Conservation (phyloP, 2,797 vertebrate species). For the Pygocentrus nattereri region DNA sequence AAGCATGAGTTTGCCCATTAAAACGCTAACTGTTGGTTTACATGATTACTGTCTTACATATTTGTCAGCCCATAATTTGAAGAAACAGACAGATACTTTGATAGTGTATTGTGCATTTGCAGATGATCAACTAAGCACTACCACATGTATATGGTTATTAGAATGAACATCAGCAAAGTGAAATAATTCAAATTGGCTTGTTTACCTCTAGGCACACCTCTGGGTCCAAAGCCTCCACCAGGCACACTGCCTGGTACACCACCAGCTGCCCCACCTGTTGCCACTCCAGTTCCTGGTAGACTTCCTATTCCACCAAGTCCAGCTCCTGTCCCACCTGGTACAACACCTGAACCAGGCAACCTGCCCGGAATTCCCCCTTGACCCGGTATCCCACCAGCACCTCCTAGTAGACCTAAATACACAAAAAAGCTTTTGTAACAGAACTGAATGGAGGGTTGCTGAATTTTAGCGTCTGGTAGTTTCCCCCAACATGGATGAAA, state of each 20-base stretch:
- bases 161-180: neutral
- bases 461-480: no score
- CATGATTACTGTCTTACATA: no score
- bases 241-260: conserved; percentile 34
- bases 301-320: conserved; percentile 36
- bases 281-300: conserved; percentile 38
- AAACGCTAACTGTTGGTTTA: no score
- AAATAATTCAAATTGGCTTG: neutral
- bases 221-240: conserved; percentile 38
- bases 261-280: conserved; percentile 56
- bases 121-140: neutral
- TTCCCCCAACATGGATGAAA: no score
- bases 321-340: conserved; percentile 59
- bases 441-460: no score
- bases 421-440: neutral
- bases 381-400: conserved; percentile 18
- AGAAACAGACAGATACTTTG: neutral
- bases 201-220: conserved; percentile 49
- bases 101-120: no score
- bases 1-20: neutral
- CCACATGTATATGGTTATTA: neutral
- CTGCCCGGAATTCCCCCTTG: conserved; percentile 70
- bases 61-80: neutral
- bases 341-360: conserved; percentile 24
- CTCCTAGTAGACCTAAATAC: neutral